phyloP scores from a whole-genome alignment of 2,888 invertebrate genomes.

The Mallateleia sp. region DNA sequence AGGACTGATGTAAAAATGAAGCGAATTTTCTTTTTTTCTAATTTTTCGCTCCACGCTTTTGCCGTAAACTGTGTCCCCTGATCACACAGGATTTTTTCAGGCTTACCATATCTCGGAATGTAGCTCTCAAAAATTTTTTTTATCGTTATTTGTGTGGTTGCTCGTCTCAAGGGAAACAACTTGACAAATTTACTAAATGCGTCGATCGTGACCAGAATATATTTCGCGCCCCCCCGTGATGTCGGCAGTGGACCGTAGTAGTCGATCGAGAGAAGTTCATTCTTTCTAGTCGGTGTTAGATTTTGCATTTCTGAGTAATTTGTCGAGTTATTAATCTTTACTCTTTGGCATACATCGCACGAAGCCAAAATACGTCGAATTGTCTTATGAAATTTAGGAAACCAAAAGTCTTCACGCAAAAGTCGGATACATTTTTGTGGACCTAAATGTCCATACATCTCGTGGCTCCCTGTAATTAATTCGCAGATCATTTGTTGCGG shows the following conservation, averaged over 20 bases:
- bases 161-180: constrained; percentile 62
- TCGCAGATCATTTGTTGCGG: too few relatives aligned
- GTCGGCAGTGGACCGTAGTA: constrained; percentile 67
- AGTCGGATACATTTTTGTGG: constrained; percentile 32
- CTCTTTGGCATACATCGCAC: constrained; percentile 24
- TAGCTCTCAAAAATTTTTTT: constrained; percentile 48
- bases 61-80: too few relatives aligned
- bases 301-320: constrained; percentile 7
- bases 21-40: constrained; percentile 14
- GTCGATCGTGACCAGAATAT: constrained; percentile 66
- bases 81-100: constrained; percentile 20
- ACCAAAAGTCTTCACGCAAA: constrained; percentile 31
- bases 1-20: constrained; percentile 37
- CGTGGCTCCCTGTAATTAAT: constrained; percentile 15
- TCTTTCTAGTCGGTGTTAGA: neutral
- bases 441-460: constrained; percentile 41
- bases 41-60: constrained; percentile 16
- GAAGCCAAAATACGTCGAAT: neutral
- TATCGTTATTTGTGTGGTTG: constrained; percentile 36
- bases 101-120: constrained; percentile 42
- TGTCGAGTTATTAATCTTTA: neutral
- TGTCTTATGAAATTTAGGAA: neutral
- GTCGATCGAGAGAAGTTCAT: too few relatives aligned
- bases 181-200: too few relatives aligned
- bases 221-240: constrained; percentile 19